Base-by-base conservation (phyloP, 2,113 vertebrate genomes). In the Aspidoscelis tigris region DNA sequence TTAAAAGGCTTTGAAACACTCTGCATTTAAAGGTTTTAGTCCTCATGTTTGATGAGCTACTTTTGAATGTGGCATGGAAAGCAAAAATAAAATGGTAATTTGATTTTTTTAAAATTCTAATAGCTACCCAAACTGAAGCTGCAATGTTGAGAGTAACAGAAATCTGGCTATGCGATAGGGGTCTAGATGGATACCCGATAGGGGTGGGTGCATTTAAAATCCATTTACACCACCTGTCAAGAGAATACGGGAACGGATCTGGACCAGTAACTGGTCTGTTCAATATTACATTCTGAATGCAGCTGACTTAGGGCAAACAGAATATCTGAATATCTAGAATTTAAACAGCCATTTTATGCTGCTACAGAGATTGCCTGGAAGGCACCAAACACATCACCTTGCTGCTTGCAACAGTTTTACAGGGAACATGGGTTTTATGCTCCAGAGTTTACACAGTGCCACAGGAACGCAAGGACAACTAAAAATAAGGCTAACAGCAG, bases 401-500 rank as follows among this genome's bases (percentile, higher is more conserved):
- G 64, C 75, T 39, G 22, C 39, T 71, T 33, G 11, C 53, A 70
- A 71, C 2, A 77, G 2, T 7, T 58, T 24, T 70, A 24, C 16
- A 39, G 26, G 9, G 26, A 71, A 43, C 14, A 58, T 16, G 12
- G n/a, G 41, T 2, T 78, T 43, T 69, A 53, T 12, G 2, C 75
- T 47, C 47, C 61, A 66, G 43, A 66, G 39, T 26, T 75, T 65
- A 70, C 44, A 55, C 5, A 41, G 73, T 0, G 20, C 53, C 3
- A 80, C 72, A 73, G 70, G 55, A 73, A 85, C 74, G 41, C 69
- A 61, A 77, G 80, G 74, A 53, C 41, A 86, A 43, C 68, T 78
- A 86, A 86, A 81, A 86, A 86, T 82, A 72, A 71, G 53, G 21
- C 21, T 39, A 85, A 8, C 44, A 47, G 10, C 0, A 2, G 1